Conservation (phyloP, 2,888 invertebrate species). For the Eilema caniola region DNA sequence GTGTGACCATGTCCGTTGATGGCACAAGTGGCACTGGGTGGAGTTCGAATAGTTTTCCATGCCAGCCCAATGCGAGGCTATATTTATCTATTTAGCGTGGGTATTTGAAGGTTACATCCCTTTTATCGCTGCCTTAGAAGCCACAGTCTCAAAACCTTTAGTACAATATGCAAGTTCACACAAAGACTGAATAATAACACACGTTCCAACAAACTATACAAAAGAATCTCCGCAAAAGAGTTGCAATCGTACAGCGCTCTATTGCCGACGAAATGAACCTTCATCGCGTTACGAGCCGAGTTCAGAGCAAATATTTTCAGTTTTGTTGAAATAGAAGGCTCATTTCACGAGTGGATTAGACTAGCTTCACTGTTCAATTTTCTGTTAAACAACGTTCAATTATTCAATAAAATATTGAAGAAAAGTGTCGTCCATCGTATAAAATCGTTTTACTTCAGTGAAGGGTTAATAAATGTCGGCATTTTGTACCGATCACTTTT, state of each 20-base stretch:
- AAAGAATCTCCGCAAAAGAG: conserved; percentile 13
- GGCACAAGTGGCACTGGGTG: too few relatives aligned
- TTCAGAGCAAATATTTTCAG: conserved; percentile 27
- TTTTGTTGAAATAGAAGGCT: conserved; percentile 19
- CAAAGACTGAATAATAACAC: conserved; percentile 14
- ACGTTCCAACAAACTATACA: conserved; percentile 8
- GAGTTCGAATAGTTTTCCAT: too few relatives aligned
- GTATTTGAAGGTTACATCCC: too few relatives aligned
- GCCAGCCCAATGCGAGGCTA: too few relatives aligned
- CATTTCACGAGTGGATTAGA: conserved; percentile 14
- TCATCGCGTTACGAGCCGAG: conserved; percentile 18
- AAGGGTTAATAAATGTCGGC: background rate
- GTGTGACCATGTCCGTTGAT: too few relatives aligned
- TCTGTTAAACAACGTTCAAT: conserved; percentile 1
- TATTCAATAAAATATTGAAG: background rate
- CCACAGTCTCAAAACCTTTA: background rate
- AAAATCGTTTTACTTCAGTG: background rate
- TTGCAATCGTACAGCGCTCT: conserved; percentile 15
- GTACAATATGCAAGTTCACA: conserved; percentile 12
- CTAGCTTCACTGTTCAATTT: background rate
- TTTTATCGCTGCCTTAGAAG: background rate
- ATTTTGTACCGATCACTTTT: background rate
- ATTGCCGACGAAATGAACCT: conserved; percentile 19
- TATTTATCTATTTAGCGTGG: background rate
- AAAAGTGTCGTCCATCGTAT: background rate